phyloP scores from a whole-genome alignment of 2,797 vertebrate genomes.

The Phylloscopus collybita region DNA sequence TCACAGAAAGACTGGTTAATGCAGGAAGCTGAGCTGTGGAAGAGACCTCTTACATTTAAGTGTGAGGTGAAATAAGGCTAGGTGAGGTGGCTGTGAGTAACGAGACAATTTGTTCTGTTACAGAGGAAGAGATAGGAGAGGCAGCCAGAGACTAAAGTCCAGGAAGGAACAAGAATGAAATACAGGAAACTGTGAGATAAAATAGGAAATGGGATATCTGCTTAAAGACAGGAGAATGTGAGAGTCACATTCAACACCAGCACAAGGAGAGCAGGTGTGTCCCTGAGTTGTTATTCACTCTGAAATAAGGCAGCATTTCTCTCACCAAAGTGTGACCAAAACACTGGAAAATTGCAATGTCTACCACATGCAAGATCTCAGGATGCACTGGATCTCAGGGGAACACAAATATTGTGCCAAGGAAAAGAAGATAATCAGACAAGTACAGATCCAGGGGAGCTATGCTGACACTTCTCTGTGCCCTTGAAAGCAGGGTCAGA shows the following conservation, averaged over 20 bases:
- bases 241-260: not conserved
- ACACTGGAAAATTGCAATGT: not conserved
- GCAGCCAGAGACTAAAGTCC: not conserved
- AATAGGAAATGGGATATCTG: slow-evolving; percentile 22
- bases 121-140: slow-evolving; percentile 7
- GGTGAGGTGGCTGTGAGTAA: not conserved
- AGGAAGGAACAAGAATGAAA: slow-evolving; percentile 33
- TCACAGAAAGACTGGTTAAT: not conserved
- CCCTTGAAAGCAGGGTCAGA: not conserved
- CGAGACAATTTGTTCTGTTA: not conserved
- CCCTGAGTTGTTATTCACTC: not conserved
- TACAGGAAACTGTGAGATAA: slow-evolving; percentile 16
- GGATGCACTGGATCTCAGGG: not conserved
- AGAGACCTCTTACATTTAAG: not conserved
- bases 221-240: not conserved
- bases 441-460: not conserved
- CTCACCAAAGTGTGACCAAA: not conserved
- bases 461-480: not conserved
- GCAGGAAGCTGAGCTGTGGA: not conserved
- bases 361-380: not conserved
- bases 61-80: not conserved
- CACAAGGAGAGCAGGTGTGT: not conserved
- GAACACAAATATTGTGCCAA: not conserved
- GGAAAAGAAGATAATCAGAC: not conserved
- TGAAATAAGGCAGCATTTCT: not conserved